Percentiles rank a stretch among this genome's conserved stretches.
These are phyloP conservation scores for Felis chaus DNA, from an alignment of 2,113 vertebrate genomes.

Conservation along the genomic window DNA sequence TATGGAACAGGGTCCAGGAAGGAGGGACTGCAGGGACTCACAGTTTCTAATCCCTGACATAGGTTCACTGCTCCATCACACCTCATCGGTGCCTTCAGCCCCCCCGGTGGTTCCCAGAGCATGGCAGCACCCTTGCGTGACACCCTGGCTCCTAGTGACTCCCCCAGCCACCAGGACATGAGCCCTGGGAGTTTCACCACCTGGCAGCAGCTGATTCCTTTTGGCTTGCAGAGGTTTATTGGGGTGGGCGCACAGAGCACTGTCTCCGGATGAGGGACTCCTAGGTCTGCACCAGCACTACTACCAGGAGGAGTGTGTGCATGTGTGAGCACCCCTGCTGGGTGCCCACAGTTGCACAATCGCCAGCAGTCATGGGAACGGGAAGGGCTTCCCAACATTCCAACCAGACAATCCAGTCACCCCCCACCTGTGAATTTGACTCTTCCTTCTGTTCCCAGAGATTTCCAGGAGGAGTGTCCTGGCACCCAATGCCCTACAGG, in stretches of 20 bases:
- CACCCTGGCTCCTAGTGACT: not conserved
- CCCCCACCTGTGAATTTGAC: conserved; percentile 58
- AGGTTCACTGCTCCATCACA: not conserved
- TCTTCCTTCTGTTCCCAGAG: conserved; percentile 34
- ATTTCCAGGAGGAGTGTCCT: conserved; percentile 50
- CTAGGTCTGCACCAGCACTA: not conserved
- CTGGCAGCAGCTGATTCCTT: conserved; percentile 63
- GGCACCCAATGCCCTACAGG: not conserved
- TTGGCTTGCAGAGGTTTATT: conserved; percentile 72
- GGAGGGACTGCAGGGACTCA: not conserved
- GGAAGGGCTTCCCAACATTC: conserved; percentile 1
- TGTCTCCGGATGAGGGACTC: not conserved
- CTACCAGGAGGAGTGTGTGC: not conserved
- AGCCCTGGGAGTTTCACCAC: conserved; percentile 35
- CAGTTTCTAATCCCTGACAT: not conserved
- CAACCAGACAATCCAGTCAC: not conserved
- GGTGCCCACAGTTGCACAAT: not conserved
- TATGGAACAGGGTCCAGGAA: not conserved
- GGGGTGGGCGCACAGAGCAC: not conserved
- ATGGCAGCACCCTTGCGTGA: not conserved
- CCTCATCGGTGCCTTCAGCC: conserved; percentile 43
- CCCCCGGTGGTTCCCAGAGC: conserved; percentile 30
- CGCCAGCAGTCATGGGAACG: not conserved
- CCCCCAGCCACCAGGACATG: conserved; percentile 23
- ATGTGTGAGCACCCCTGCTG: not conserved